Evolutionary conservation across 2,113 vertebrate genomes (phyloP), one percentile per base, ranked within the genome.

Genomic region (Hylia prasina): DNA sequence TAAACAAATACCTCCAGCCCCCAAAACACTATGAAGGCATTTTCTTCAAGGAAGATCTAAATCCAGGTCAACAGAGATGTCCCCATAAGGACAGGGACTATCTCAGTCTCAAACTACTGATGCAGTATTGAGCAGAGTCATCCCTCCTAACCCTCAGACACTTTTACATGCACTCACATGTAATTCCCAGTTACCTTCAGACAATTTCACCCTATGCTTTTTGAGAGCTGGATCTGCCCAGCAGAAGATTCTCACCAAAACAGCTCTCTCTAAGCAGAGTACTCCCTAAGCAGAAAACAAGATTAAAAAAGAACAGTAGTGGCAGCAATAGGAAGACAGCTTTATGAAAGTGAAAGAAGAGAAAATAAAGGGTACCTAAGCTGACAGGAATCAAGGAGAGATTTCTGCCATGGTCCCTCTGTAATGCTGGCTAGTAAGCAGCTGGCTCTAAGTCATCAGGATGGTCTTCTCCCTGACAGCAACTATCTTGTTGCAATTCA

Each of bases 301-400:
- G 94, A 96, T 96, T 94, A 94, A 89, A 89, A 73, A 90, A 30
- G 20, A 90, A 75, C 58, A 60, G 71, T 71, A 92, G 82, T 3
- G 2, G 40, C 70, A 87, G 79, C 13, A 11, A 57, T 5, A 87
- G 87, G 76, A 95, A 90, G 51, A 27, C 90, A 92, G 90, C 92
- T 83, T 86, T 64, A 82, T 21, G 88, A 95, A 95, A 97, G 92
- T 83, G 88, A 96, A 96, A 96, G 93, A 91, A 87, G 71, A 91
- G 81, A 88, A 91, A 85, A 88, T 18, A 93, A 45, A 76, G 58
- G 50, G 60, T 47, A 42, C 11, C 27, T 39, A 57, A 93, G 42
- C 79, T 50, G 64, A 28, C 48, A 65, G 24, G 25, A 83, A 64
- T 23, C 31, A 51, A 65, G 17, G 31, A 35, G 57, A 77, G 30